These are phyloP conservation scores for Microplitis manilae DNA, from an alignment of 2,888 invertebrate species.

Conservation along the genomic window DNA sequence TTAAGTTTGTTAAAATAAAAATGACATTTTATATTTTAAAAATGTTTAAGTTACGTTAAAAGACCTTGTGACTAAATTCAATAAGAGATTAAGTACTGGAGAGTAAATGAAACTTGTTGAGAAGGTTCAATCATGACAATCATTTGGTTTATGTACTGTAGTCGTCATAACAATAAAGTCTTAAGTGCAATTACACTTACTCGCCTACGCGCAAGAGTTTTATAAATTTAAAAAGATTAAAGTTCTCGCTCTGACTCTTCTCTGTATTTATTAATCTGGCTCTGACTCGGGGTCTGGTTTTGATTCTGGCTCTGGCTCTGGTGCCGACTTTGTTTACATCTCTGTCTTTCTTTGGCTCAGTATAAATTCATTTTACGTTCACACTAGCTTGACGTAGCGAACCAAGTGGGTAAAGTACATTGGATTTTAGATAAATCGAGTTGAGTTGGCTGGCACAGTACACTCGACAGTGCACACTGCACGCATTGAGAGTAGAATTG, in stretches of 20 bases:
- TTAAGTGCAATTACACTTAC: neutral
- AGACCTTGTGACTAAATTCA: neutral
- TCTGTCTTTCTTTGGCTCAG: neutral
- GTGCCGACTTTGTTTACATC: neutral
- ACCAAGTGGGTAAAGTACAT: neutral
- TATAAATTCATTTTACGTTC: neutral
- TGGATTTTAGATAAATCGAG: neutral
- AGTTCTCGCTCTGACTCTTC: neutral
- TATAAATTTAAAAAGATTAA: conserved; percentile 1
- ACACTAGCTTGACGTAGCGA: neutral
- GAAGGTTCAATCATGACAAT: conserved; percentile 5
- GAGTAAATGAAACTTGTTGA: neutral
- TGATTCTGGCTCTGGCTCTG: neutral
- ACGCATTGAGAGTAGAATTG: neutral
- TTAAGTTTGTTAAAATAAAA: too few relatives aligned
- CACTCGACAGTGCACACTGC: neutral
- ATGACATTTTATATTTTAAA: too few relatives aligned
- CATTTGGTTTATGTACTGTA: neutral
- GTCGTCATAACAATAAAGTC: conserved; percentile 1
- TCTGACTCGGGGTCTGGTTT: neutral
- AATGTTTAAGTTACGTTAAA: neutral
- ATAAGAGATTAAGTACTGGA: neutral
- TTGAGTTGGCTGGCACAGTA: neutral
- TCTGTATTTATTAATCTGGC: neutral
- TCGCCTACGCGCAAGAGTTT: neutral